Evolutionary conservation across 2,888 invertebrate species (phyloP).

Genomic region (Cantharis rufa): DNA sequence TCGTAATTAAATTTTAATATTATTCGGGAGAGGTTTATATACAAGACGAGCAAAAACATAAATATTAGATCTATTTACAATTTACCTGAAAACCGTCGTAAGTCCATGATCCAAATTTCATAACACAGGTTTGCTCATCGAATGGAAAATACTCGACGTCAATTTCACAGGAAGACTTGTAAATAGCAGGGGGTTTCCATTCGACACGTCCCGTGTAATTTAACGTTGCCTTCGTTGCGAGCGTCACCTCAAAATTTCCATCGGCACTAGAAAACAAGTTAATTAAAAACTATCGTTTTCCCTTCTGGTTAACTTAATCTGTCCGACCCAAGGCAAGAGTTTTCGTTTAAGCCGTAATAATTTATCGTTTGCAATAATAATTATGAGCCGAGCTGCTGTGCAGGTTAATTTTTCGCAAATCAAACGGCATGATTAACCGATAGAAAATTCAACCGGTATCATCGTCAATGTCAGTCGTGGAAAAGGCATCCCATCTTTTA

Average conservation of each 20-base stretch:
- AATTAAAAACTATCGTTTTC: conserved; percentile 11
- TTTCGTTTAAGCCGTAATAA: too few relatives aligned
- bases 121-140: conserved; percentile 84
- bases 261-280: conserved; percentile 66
- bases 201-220: conserved; percentile 82
- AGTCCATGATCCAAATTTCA: conserved; percentile 86
- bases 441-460: conserved; percentile 12
- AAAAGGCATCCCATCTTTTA: conserved; percentile 5
- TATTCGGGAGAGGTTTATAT: neutral
- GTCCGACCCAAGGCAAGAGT: neutral
- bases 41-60: neutral
- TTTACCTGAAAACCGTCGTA: conserved; percentile 81
- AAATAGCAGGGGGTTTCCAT: conserved; percentile 92
- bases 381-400: neutral
- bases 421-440: conserved; percentile 5
- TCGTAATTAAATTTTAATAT: neutral
- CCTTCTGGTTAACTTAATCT: neutral
- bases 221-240: conserved; percentile 80
- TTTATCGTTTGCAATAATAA: too few relatives aligned
- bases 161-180: conserved; percentile 87
- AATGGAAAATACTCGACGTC: conserved; percentile 87
- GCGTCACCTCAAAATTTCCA: conserved; percentile 83
- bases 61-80: neutral
- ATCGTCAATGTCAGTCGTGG: conserved; percentile 5
- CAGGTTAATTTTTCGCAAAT: conserved; percentile 9